A percentile compares a stretch with the other conserved stretches of the same genome.
Conservation (phyloP, 2,797 vertebrate species). For the Fringilla coelebs region DNA sequence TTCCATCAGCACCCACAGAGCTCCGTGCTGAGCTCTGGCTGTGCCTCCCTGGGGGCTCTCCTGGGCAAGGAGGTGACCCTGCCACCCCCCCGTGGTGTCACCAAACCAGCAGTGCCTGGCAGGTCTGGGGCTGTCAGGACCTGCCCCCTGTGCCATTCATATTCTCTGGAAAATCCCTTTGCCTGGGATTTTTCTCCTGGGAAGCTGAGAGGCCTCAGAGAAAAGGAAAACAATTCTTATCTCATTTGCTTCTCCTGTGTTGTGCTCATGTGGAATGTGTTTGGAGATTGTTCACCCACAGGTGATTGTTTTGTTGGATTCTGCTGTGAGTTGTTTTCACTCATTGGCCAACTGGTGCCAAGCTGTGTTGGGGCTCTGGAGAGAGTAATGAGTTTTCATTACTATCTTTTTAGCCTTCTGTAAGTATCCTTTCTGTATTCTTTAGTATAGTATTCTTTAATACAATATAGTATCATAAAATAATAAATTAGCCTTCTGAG, state of each 20-base stretch:
- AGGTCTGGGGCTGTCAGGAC: not conserved
- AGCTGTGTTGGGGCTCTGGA: not conserved
- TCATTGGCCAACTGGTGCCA: not conserved
- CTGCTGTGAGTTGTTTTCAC: not conserved
- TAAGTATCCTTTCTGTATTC: not conserved
- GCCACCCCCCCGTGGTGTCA: not conserved
- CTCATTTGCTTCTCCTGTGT: not conserved
- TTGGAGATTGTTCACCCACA: not conserved
- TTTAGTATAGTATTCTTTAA: not conserved
- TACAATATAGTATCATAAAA: not conserved
- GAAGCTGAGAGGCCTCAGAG: not conserved
- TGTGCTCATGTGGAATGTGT: not conserved
- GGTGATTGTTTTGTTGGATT: not conserved
- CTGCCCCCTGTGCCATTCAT: not conserved
- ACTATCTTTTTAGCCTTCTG: not conserved
- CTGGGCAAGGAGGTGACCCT: not conserved
- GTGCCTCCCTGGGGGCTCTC: not conserved
- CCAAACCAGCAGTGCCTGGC: not conserved
- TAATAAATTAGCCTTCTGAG: not conserved
- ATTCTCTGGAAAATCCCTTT: not conserved
- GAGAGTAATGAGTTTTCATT: fast-evolving
- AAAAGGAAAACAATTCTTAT: not conserved
- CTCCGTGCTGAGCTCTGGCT: not conserved
- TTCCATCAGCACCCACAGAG: not conserved
- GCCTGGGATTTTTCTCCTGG: no score